Conservation (phyloP, 2,113 vertebrate genomes). For the Mobula hypostoma region DNA sequence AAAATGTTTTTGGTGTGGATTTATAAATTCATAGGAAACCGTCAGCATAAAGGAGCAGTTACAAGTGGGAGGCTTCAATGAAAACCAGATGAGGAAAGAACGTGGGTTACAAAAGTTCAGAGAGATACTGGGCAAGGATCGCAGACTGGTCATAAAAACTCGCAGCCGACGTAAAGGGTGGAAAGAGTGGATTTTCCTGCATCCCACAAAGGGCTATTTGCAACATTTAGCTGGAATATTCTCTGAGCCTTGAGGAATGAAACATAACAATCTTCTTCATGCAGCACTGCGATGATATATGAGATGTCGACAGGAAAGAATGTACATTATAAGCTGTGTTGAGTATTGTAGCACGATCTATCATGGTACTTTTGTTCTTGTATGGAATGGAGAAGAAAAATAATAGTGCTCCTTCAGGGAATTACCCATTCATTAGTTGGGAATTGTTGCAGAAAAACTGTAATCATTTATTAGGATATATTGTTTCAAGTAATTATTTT, state of each 20-base stretch:
- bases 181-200: conserved; percentile 34
- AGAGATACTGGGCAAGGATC: conserved; percentile 44
- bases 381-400: neutral
- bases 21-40: conserved; percentile 43
- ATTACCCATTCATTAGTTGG: neutral
- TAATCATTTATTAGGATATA: neutral
- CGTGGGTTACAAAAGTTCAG: conserved; percentile 45
- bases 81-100: conserved; percentile 46
- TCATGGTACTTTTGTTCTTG: neutral
- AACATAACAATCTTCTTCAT: conserved; percentile 5
- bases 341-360: neutral
- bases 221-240: conserved; percentile 43
- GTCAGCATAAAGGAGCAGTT: conserved; percentile 42
- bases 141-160: conserved; percentile 41
- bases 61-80: conserved; percentile 44
- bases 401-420: neutral
- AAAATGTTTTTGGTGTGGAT: conserved; percentile 37
- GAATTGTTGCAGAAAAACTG: neutral
- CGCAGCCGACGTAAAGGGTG: conserved; percentile 44
- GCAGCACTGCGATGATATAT: neutral
- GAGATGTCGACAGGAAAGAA: neutral
- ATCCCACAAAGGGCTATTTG: conserved; percentile 43
- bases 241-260: conserved; percentile 37
- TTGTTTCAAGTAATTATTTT: neutral
- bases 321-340: conserved; percentile 14